phyloP scores from a whole-genome alignment of 1,140 invertebrate genomes.

The Aphelinus atriplicis region DNA sequence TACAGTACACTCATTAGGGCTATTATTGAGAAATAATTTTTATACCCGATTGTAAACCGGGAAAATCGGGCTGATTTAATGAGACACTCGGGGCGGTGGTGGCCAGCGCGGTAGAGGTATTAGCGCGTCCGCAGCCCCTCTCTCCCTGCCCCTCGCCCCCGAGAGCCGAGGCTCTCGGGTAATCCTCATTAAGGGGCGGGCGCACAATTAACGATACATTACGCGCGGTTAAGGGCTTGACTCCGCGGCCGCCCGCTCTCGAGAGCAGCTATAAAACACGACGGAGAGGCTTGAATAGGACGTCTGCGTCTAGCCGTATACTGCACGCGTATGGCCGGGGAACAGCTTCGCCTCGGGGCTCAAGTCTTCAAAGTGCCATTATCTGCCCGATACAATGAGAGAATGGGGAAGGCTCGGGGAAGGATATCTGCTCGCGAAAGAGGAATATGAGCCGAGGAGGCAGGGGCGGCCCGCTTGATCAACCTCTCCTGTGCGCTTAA shows the following conservation, averaged over 20 bases:
- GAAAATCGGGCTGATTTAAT: slow-evolving; percentile 1
- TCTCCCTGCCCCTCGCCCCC: no score
- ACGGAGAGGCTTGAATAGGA: background rate
- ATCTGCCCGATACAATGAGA: background rate
- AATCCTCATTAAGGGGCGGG: slow-evolving; percentile 16
- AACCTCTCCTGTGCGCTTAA: no score
- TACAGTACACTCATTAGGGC: background rate
- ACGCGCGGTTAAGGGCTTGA: slow-evolving; percentile 12
- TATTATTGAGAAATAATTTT: slow-evolving; percentile 7
- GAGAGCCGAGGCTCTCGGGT: background rate
- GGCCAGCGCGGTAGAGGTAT: background rate
- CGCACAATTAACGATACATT: slow-evolving; percentile 27
- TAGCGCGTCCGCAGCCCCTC: no score
- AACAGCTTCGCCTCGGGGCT: no score
- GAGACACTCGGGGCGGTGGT: background rate
- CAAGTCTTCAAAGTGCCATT: slow-evolving; percentile 25
- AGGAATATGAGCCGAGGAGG: no score
- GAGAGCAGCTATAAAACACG: slow-evolving; percentile 13
- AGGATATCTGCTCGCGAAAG: no score
- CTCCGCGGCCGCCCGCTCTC: no score
- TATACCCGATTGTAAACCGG: slow-evolving; percentile 2
- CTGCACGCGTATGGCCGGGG: no score
- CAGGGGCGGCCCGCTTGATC: no score
- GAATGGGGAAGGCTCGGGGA: no score
- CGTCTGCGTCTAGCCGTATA: no score